Conservation (phyloP, 2,113 vertebrate genomes). For the Puffinus mauretanicus region DNA sequence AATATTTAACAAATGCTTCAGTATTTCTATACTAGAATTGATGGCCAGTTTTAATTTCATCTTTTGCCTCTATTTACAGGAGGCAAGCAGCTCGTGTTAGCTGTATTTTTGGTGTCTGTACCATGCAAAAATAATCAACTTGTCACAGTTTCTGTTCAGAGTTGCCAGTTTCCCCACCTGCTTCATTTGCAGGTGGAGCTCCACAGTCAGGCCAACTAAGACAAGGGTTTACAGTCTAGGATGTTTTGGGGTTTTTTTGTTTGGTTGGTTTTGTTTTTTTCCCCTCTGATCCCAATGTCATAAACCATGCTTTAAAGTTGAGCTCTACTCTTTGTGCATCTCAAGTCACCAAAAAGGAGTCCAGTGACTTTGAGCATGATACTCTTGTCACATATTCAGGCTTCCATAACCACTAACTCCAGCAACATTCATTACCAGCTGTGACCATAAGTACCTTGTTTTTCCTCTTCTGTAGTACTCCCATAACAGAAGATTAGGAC, state of each 20-base stretch:
- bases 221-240: background rate
- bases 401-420: background rate
- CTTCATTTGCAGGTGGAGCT: background rate
- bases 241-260: background rate
- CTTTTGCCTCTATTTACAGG: background rate
- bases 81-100: background rate
- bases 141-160: background rate
- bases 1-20: constrained; percentile 23
- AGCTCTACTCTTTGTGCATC: background rate
- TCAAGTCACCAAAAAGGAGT: background rate
- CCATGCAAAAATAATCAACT: background rate
- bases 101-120: background rate
- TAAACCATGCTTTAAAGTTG: background rate
- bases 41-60: background rate
- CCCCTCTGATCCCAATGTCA: rapidly evolving
- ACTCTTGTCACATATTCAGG: background rate
- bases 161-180: background rate
- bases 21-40: background rate
- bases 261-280: background rate
- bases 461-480: background rate
- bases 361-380: background rate
- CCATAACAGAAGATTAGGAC: background rate
- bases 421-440: background rate
- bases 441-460: background rate
- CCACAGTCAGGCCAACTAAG: background rate